Conservation (phyloP, 2,888 invertebrate genomes). For the Euclidia mi region DNA sequence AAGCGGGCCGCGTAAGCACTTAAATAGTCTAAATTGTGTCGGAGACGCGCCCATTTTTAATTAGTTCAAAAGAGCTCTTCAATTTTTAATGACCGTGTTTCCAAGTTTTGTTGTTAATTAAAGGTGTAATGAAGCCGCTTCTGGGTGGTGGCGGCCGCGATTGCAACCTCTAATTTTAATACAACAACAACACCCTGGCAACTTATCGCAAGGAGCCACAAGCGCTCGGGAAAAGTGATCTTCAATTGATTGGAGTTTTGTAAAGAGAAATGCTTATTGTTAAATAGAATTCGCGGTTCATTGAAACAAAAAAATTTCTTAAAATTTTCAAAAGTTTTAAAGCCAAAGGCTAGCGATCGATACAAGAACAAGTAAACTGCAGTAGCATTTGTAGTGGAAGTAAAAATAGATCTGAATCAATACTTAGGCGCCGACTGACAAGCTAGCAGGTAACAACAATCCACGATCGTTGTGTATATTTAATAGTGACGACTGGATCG, state of each 20-base stretch:
- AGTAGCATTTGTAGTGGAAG: constrained; percentile 30
- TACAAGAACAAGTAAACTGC: constrained; percentile 17
- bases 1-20: constrained; percentile 85
- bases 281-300: constrained; percentile 29
- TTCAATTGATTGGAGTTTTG: constrained; percentile 43
- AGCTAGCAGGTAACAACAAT: constrained; percentile 2
- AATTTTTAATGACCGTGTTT: constrained; percentile 84
- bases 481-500: constrained; percentile 16
- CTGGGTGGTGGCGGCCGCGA: constrained; percentile 56
- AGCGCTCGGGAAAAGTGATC: constrained; percentile 40
- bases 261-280: constrained; percentile 39
- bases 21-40: constrained; percentile 87
- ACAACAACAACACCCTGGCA: constrained; percentile 44
- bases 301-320: too few species aligned
- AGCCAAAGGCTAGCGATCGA: too few species aligned
- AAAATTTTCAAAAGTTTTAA: too few species aligned
- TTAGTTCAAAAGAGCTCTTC: constrained; percentile 83
- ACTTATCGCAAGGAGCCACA: constrained; percentile 30
- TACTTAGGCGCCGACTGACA: constrained; percentile 22
- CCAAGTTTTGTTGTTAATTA: constrained; percentile 78
- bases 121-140: constrained; percentile 64
- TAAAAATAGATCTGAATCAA: constrained; percentile 54
- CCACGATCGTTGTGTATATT: constrained; percentile 14
- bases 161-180: constrained; percentile 66
- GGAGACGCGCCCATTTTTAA: constrained; percentile 88